Percentiles rank a stretch among this genome's conserved stretches.
Evolutionary conservation across 2,888 invertebrate species (phyloP).

Genomic region (Tinea semifulvella): DNA sequence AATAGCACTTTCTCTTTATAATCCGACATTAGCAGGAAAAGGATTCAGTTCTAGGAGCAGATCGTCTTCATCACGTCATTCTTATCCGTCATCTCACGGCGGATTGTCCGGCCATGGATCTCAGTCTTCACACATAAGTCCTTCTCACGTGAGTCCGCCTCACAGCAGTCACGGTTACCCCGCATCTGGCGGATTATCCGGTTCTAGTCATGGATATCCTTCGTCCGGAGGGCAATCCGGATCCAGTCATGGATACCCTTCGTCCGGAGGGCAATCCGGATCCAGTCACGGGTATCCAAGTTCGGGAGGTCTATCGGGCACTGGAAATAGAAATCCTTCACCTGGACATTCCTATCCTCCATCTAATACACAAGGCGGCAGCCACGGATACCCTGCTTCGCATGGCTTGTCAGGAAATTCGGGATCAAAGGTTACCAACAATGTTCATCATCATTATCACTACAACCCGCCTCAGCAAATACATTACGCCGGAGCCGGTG

Average conservation of each 20-base stretch:
- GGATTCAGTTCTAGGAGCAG: conserved; percentile 20
- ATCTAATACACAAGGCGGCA: conserved; percentile 10
- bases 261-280: background rate
- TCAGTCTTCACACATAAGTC: conserved; percentile 8
- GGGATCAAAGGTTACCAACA: conserved; percentile 27
- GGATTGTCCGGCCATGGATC: conserved; percentile 16
- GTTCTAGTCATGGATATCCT: conserved; percentile 15
- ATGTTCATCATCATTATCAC: conserved; percentile 41
- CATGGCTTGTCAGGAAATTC: conserved; percentile 21
- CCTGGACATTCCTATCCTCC: conserved; percentile 7
- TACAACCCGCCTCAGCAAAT: conserved; percentile 50
- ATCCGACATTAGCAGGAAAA: conserved; percentile 26
- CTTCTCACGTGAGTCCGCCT: conserved; percentile 8
- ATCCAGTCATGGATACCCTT: conserved; percentile 19
- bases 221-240: conserved; percentile 23
- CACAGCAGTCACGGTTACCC: conserved; percentile 32
- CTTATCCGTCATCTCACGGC: conserved; percentile 15
- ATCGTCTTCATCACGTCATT: conserved; percentile 14
- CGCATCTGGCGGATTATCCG: conserved; percentile 26
- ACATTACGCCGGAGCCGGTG: conserved; percentile 38
- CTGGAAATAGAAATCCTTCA: conserved; percentile 6
- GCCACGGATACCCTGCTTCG: conserved; percentile 25
- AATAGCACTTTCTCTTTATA: conserved; percentile 29
- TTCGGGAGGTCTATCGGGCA: conserved; percentile 5
- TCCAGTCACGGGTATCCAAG: conserved; percentile 2